Evolutionary conservation across 1,140 invertebrate species (phyloP).

Genomic region (Saccostrea glomerata): DNA sequence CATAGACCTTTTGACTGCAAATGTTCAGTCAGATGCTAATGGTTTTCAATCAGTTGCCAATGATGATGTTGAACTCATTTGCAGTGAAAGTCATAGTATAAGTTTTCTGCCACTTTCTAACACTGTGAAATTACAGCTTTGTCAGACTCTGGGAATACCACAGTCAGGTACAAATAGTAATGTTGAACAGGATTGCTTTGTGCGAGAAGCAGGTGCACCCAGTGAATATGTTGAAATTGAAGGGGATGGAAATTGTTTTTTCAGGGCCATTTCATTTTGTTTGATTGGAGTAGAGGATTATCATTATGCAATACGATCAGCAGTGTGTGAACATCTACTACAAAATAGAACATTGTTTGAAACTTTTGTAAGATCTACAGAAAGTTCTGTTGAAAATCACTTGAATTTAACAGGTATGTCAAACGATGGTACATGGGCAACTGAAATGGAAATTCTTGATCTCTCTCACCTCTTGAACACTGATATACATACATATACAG

Average conservation of each 20-base stretch:
- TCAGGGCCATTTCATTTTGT: conserved; percentile 7
- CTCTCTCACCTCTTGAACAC: background rate
- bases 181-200: no score
- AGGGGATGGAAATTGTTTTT: conserved; percentile 29
- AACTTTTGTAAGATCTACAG: conserved; percentile 19
- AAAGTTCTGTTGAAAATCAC: background rate
- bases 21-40: background rate
- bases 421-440: conserved; percentile 20
- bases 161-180: no score
- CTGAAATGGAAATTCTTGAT: background rate
- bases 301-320: conserved; percentile 1
- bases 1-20: background rate
- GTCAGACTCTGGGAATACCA: background rate
- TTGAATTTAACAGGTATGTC: background rate
- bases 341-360: background rate
- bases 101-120: background rate
- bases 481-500: conserved; percentile 17
- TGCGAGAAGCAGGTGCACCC: background rate
- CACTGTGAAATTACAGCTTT: background rate
- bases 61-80: conserved; percentile 6
- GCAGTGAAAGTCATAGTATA: background rate
- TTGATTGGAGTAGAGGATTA: background rate
- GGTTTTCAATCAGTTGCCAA: background rate
- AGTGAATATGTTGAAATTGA: background rate
- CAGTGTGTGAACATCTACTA: conserved; percentile 4